Percentiles rank a stretch among this genome's conserved stretches.
Evolutionary conservation across 2,113 vertebrate genomes (phyloP).

Genomic region (Emydura subglobosa): DNA sequence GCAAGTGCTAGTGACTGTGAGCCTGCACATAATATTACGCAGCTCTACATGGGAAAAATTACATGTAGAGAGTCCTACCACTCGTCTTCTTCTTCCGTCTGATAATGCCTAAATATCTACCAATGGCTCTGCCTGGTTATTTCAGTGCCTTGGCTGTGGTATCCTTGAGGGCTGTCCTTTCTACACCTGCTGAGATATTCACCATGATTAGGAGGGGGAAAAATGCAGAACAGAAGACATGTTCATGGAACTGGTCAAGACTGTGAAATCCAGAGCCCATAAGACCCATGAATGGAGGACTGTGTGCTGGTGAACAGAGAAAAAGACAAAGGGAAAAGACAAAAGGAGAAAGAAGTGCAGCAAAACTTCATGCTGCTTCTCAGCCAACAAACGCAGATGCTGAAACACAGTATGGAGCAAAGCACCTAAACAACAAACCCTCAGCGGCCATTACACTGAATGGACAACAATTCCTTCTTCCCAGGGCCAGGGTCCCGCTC

Average conservation of each 20-base stretch:
- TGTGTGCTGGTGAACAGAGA: background rate
- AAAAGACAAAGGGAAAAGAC: background rate
- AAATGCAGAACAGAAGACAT: background rate
- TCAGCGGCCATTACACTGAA: background rate
- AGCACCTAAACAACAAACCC: background rate
- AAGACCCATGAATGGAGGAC: no score
- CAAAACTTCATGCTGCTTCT: background rate
- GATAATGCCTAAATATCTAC: no score
- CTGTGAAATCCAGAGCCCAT: no score
- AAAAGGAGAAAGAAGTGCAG: background rate
- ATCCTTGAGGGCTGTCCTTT: background rate
- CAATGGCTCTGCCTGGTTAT: background rate
- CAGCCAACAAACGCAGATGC: background rate
- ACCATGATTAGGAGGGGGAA: accelerated
- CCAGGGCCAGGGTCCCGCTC: background rate
- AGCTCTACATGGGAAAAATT: no score
- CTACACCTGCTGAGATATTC: background rate
- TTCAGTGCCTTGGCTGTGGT: background rate
- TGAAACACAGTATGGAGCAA: background rate
- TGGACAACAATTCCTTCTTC: background rate
- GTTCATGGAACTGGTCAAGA: background rate
- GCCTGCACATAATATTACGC: no score
- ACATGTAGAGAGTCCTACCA: no score
- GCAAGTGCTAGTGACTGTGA: no score
- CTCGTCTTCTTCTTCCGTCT: no score